A percentile compares a stretch with the other conserved stretches of the same genome.
Evolutionary conservation across 2,888 invertebrate species (phyloP).

Genomic region (Apodemia zela): DNA sequence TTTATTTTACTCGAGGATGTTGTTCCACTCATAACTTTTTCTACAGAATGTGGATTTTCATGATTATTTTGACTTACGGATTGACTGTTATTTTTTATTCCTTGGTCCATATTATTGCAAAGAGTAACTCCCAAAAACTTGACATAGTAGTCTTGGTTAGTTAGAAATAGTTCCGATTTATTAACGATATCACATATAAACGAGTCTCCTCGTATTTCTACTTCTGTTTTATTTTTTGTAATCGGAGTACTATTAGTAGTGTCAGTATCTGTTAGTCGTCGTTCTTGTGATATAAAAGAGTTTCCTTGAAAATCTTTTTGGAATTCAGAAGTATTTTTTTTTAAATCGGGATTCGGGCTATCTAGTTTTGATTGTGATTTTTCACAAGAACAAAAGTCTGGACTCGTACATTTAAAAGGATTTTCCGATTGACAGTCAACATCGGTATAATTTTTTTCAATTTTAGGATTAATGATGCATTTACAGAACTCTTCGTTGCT

Average conservation of each 20-base stretch:
- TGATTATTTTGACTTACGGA: conserved; percentile 20
- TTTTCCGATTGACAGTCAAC: neutral
- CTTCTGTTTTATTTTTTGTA: conserved; percentile 21
- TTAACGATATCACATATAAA: conserved; percentile 32
- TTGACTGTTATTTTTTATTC: neutral
- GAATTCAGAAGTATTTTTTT: neutral
- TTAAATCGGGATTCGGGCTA: neutral
- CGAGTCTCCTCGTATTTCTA: conserved; percentile 25
- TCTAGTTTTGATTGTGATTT: neutral
- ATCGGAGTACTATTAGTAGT: conserved; percentile 15
- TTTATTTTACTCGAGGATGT: neutral
- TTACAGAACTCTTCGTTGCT: conserved; percentile 48
- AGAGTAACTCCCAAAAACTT: conserved; percentile 66
- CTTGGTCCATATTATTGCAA: conserved; percentile 35
- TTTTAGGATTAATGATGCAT: neutral
- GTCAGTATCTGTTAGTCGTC: conserved; percentile 17
- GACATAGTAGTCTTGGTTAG: conserved; percentile 48
- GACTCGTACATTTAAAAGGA: neutral
- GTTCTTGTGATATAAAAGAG: neutral
- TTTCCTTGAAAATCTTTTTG: neutral
- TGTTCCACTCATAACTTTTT: neutral
- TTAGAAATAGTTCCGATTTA: conserved; percentile 33
- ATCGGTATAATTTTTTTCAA: neutral
- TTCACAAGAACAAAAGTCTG: neutral
- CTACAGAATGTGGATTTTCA: neutral